These are phyloP conservation scores for Samia ricini DNA, from an alignment of 1,140 invertebrate species.

Conservation along the genomic window DNA sequence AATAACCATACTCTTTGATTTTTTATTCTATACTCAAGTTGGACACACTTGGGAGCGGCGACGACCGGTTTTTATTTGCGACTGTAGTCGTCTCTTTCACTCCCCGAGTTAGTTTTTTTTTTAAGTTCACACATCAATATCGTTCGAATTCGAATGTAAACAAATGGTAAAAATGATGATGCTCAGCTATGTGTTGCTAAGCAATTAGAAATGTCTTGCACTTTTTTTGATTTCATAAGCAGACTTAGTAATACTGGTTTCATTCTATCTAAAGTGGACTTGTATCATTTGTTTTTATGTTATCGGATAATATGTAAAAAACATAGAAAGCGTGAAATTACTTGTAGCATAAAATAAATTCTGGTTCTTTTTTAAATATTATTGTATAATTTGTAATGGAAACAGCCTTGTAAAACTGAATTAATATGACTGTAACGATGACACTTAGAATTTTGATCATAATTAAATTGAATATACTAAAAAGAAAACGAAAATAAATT, in stretches of 20 bases:
- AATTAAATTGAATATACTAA: too few species aligned
- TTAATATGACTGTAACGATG: too few species aligned
- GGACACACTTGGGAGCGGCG: conserved; percentile 32
- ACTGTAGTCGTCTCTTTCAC: conserved; percentile 24
- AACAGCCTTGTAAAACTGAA: too few species aligned
- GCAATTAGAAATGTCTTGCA: background rate
- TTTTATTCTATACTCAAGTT: conserved; percentile 37
- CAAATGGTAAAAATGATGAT: background rate
- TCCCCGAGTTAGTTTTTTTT: conserved; percentile 22
- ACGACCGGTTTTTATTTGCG: conserved; percentile 40
- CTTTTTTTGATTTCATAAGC: background rate
- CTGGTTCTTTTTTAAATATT: too few species aligned
- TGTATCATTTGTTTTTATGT: too few species aligned
- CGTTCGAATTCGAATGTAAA: background rate
- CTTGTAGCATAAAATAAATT: too few species aligned
- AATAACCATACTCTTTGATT: conserved; percentile 33
- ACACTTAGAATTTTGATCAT: too few species aligned
- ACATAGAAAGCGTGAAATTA: too few species aligned
- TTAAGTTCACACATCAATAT: conserved; percentile 18
- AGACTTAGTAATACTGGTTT: background rate
- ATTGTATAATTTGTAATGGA: too few species aligned
- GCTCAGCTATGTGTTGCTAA: background rate
- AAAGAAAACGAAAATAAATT: too few species aligned
- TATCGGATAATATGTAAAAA: too few species aligned
- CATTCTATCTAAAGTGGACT: background rate